Conservation (phyloP, 1,140 invertebrate genomes). For the Rhagoletis zephyria region DNA sequence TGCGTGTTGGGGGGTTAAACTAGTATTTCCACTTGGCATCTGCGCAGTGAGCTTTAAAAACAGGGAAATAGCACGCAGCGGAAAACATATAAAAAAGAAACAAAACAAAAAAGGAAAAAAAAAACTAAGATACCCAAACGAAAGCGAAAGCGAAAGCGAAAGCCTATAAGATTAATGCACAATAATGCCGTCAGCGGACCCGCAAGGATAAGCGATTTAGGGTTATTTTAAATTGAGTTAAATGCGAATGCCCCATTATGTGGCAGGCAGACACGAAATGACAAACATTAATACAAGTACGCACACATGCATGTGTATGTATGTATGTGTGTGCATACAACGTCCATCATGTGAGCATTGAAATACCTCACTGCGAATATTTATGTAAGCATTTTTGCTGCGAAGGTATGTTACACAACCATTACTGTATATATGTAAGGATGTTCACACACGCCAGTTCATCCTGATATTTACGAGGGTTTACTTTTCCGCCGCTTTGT, state of each 20-base stretch:
- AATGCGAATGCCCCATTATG: constrained; percentile 26
- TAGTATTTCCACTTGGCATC: constrained; percentile 29
- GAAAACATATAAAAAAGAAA: not conserved
- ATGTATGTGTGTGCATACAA: not conserved
- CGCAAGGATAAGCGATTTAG: constrained; percentile 44
- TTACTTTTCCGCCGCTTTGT: not conserved
- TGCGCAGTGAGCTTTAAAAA: constrained; percentile 16
- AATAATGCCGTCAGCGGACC: not conserved
- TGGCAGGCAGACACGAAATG: not conserved
- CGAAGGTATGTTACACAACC: not conserved
- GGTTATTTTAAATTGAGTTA: constrained; percentile 45
- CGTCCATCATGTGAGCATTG: not conserved
- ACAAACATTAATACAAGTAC: not conserved
- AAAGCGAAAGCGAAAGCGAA: constrained; percentile 29
- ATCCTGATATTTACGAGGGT: not conserved
- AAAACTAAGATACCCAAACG: not conserved
- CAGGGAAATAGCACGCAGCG: not conserved
- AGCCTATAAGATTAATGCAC: constrained; percentile 12
- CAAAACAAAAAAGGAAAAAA: not conserved
- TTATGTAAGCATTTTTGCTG: no score
- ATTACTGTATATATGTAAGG: not conserved
- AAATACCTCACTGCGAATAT: no score
- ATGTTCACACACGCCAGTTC: not conserved
- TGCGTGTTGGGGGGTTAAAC: constrained; percentile 2
- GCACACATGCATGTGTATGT: no score